Evolutionary conservation across 1,140 invertebrate genomes (phyloP), one percentile per base, ranked within the genome.

Genomic region (Leptonema lineaticorne): DNA sequence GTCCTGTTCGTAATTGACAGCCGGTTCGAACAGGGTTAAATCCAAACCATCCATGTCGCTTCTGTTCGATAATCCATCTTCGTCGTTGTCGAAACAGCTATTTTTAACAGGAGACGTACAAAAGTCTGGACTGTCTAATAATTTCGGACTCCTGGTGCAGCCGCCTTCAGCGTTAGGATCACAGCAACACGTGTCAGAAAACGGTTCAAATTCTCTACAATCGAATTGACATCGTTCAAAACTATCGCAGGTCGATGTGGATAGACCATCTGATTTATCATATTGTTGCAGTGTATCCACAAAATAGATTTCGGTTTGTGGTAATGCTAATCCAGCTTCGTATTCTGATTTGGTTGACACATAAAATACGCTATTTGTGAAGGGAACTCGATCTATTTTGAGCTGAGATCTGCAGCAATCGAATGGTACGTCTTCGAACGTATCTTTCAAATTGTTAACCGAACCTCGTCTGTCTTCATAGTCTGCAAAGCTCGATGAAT

Each of bases 1-100:
- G 70, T 83, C 83, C 63, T 75, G 76, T n/a, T n/a, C n/a, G 63
- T 84, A 83, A 16, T 75, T 72, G 68, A 77, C 76, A 1, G 81
- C 81, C 45, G 87, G 88, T 75, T 89, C 88, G 78, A 89, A 89
- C 48, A 89, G 78, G 27, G 87, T 81, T 72, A 88, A 80, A 79
- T 89, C 87, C 74, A 89, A 80, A 71, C 87, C 87, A 69, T 87
- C 86, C 85, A 89, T 86, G 78, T 88, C 87, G 78, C 86, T 87
- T 69, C 79, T 78, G n/a, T 76, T 74, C 6, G 81, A 83, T 1
- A 67, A 9, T n/a, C 65, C 28, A n/a, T 80, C 77, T 28, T 79
- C 79, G 66, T 82, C 81, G 64, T 78, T 77, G 33, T 81, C 78
- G 20, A 75, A 75, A 18, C 75, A 74, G 63, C 78, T 75, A 58